phyloP scores from a whole-genome alignment of 2,113 vertebrate genomes.

The Cavia aperea region DNA sequence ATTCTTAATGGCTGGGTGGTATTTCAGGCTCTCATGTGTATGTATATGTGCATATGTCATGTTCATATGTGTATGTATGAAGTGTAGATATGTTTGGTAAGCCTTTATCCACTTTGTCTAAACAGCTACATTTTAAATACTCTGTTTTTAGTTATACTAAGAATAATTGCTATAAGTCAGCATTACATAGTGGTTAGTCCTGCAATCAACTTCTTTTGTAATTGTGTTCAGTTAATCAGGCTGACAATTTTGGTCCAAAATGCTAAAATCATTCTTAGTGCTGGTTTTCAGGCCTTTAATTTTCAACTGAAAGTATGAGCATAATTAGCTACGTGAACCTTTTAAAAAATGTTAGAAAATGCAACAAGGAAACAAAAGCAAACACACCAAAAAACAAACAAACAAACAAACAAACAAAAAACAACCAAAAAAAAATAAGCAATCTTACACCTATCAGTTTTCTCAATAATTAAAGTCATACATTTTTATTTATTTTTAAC shows the following conservation, averaged over 20 bases:
- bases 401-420: constrained; percentile 1
- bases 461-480: neutral
- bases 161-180: neutral
- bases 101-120: neutral
- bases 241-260: constrained; percentile 14
- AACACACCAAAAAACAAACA: neutral
- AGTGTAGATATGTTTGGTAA: neutral
- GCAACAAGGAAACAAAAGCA: neutral
- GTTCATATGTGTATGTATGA: neutral
- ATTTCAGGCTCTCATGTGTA: neutral
- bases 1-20: neutral
- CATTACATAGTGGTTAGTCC: neutral
- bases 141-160: neutral
- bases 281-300: constrained; percentile 13
- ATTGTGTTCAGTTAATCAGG: constrained; percentile 6
- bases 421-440: neutral
- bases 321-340: neutral
- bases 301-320: neutral
- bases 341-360: constrained; percentile 22
- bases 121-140: neutral
- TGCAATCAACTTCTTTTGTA: constrained; percentile 10
- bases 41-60: neutral
- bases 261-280: neutral
- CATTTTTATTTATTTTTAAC: neutral
- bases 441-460: neutral